phyloP scores from a whole-genome alignment of 1,140 invertebrate species.

The Drosophila sp. region DNA sequence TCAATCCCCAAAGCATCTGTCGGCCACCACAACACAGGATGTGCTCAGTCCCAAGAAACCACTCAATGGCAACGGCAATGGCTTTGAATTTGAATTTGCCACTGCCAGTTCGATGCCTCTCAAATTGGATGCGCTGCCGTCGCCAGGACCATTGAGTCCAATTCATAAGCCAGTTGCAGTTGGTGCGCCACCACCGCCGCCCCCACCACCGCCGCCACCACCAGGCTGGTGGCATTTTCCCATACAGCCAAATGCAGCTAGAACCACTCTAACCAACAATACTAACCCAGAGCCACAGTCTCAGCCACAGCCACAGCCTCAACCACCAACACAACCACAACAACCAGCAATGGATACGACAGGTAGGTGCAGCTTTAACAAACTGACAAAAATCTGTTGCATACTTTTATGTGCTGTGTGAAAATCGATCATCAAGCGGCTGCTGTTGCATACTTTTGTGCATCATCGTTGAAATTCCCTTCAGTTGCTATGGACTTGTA shows the following conservation, averaged over 20 bases:
- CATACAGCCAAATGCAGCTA: slow-evolving; percentile 39
- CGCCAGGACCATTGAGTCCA: slow-evolving; percentile 65
- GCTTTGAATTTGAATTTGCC: slow-evolving; percentile 62
- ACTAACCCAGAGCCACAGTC: slow-evolving; percentile 28
- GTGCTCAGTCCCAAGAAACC: slow-evolving; percentile 74
- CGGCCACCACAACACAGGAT: slow-evolving; percentile 36
- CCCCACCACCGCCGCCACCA: slow-evolving; percentile 76
- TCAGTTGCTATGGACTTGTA: background rate
- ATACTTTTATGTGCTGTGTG: slow-evolving; percentile 49
- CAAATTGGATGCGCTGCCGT: slow-evolving; percentile 54
- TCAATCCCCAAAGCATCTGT: slow-evolving; percentile 73
- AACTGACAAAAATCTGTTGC: slow-evolving; percentile 41
- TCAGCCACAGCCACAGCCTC: slow-evolving; percentile 34
- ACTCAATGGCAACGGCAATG: slow-evolving; percentile 70
- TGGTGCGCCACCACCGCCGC: slow-evolving; percentile 55
- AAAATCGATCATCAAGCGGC: background rate
- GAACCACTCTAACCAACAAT: slow-evolving; percentile 61
- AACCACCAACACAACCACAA: slow-evolving; percentile 53
- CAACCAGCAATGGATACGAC: slow-evolving; percentile 34
- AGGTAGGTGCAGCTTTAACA: slow-evolving; percentile 39
- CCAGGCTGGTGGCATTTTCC: slow-evolving; percentile 72
- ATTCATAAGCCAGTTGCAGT: slow-evolving; percentile 49
- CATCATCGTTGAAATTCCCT: background rate
- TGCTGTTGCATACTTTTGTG: slow-evolving; percentile 37
- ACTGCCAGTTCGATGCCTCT: slow-evolving; percentile 47